Evolutionary conservation across 2,113 vertebrate genomes (phyloP), one percentile per base, ranked within the genome.

Genomic region (Malurus cyaneus): DNA sequence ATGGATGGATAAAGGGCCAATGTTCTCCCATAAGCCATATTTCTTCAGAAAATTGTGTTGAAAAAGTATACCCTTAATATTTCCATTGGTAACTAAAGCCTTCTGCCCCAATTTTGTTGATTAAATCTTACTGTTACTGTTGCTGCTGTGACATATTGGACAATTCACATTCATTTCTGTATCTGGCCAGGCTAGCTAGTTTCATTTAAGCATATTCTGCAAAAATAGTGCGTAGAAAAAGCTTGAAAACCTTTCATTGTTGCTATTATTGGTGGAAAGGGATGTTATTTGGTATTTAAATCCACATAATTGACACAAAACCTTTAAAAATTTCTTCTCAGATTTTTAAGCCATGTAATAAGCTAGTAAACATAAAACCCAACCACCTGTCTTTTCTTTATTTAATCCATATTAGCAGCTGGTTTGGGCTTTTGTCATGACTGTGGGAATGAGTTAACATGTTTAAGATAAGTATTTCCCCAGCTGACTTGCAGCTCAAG

Each of bases 371-470:
- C 57, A 50, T 64, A 76, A 94, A 71, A 41, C n/a, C 54, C 36
- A 86, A 42, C 34, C 82, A 94, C 90, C 90, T 96, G 88, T 83
- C 49, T 72, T 94, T 60, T 88, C 70, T 92, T 87, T 66, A 70
- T 90, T 93, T 78, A 86, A 69, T 73, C 71, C 57, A 34, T 64
- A 86, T 88, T 74, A 93, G 60, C 85, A 94, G 76, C 64, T 96
- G 95, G 41, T 64, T 93, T 88, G 89, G 89, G 80, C n/a, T 91
- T 89, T 95, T 91, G 36, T 96, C 76, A 88, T 67, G 80, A 77
- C 74, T 95, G 83, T 94, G 93, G 70, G 82, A 96, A 95, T 91
- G 59, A 94, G 56, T 80, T 86, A 85, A 87, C 32, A 18, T 89
- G 31, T 92, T 93, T 86, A 78, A 89, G 89, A 82, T 34, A 72